Percentiles rank a stretch among this genome's conserved stretches.
Conservation (phyloP, 2,113 vertebrate species). For the Sitta europaea region DNA sequence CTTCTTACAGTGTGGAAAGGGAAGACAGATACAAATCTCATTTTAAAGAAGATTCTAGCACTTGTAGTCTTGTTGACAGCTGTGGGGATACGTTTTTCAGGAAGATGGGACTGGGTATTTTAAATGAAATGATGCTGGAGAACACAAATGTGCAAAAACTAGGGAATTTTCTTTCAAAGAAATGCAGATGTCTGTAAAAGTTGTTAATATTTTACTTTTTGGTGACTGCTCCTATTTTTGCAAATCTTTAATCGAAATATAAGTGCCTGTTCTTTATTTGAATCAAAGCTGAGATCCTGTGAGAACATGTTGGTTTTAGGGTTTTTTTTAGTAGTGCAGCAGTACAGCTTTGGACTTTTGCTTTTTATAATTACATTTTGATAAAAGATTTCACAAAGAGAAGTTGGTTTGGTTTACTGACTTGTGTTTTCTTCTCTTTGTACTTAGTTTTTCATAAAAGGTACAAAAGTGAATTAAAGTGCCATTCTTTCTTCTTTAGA, state of each 20-base stretch:
- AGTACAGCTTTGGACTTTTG: not conserved
- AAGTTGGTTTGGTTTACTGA: not conserved
- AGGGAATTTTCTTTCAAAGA: slow-evolving; percentile 38
- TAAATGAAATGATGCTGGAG: slow-evolving; percentile 26
- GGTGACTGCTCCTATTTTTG: not conserved
- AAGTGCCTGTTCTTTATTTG: not conserved
- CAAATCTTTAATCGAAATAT: not conserved
- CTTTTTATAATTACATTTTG: not conserved
- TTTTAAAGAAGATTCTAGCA: not conserved
- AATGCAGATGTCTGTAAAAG: slow-evolving; percentile 40
- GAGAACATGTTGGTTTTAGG: not conserved
- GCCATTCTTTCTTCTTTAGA: not conserved
- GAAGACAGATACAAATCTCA: not conserved
- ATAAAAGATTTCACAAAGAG: not conserved
- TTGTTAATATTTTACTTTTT: not conserved
- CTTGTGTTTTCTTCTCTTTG: not conserved
- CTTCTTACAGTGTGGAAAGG: not conserved
- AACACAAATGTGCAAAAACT: slow-evolving; percentile 43
- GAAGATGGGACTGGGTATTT: not conserved
- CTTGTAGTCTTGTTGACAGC: slow-evolving; percentile 13
- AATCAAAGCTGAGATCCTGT: not conserved
- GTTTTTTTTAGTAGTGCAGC: not conserved
- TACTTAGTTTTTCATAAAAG: not conserved
- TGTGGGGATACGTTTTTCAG: not conserved
- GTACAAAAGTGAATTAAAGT: not conserved